phyloP scores from a whole-genome alignment of 1,140 invertebrate genomes.

The Glomeris maerens region DNA sequence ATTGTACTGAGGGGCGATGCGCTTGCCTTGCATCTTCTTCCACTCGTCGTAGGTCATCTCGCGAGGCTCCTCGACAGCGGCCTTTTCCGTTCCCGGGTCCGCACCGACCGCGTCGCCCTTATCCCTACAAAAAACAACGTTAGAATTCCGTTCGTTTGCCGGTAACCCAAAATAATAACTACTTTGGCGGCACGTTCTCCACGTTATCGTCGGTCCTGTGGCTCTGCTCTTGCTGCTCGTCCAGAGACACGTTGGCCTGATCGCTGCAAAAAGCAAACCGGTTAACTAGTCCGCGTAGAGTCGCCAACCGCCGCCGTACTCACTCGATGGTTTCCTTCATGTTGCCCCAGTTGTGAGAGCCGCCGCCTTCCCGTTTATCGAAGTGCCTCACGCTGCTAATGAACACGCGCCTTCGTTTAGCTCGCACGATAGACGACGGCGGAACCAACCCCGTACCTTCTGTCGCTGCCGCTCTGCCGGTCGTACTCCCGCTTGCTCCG shows the following conservation, averaged over 20 bases:
- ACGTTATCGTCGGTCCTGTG: too few species aligned
- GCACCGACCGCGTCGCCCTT: neutral
- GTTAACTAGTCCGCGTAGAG: neutral
- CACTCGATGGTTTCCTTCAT: slow-evolving; percentile 77
- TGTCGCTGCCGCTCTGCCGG: slow-evolving; percentile 84
- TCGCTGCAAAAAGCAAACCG: slow-evolving; percentile 17
- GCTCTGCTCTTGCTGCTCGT: too few species aligned
- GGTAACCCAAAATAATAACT: too few species aligned
- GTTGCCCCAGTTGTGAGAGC: slow-evolving; percentile 89
- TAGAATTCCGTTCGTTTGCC: too few species aligned
- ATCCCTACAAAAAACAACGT: too few species aligned
- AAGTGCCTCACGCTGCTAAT: slow-evolving; percentile 75
- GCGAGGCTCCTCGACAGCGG: slow-evolving; percentile 23
- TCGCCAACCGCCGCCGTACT: slow-evolving; percentile 27
- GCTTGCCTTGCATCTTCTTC: slow-evolving; percentile 51
- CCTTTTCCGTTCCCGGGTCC: slow-evolving; percentile 10
- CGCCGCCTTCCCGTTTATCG: slow-evolving; percentile 85
- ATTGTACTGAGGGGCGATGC: slow-evolving; percentile 56
- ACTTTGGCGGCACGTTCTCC: too few species aligned
- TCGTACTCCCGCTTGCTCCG: slow-evolving; percentile 82
- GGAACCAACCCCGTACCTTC: slow-evolving; percentile 46
- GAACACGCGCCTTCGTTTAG: neutral
- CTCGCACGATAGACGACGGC: neutral
- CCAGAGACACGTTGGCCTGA: slow-evolving; percentile 15
- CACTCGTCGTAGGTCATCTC: slow-evolving; percentile 75